Percentiles rank a stretch among this genome's conserved stretches.
Conservation (phyloP, 2,888 invertebrate genomes). For the Lasioglossum calceatum region DNA sequence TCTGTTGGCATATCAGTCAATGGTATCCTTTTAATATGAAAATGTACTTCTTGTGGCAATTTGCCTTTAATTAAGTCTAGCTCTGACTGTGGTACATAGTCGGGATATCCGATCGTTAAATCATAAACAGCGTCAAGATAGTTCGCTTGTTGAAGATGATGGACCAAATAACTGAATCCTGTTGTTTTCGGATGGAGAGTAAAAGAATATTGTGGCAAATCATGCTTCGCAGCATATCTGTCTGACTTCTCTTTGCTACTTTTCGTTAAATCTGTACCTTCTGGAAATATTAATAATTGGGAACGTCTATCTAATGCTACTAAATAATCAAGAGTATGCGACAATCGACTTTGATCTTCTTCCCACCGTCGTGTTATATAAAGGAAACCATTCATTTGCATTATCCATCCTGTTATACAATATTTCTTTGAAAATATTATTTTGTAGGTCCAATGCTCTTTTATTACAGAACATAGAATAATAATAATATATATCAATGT, state of each 20-base stretch:
- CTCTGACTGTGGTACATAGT: constrained; percentile 91
- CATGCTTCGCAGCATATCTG: constrained; percentile 88
- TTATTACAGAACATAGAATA: not conserved
- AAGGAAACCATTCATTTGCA: constrained; percentile 94
- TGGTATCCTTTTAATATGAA: constrained; percentile 90
- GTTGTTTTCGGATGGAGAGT: constrained; percentile 95
- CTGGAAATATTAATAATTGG: constrained; percentile 93
- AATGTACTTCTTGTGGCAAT: constrained; percentile 91
- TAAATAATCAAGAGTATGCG: constrained; percentile 90
- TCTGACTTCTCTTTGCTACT: constrained; percentile 89
- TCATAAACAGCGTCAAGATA: constrained; percentile 93
- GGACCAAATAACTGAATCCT: constrained; percentile 89
- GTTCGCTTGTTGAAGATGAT: constrained; percentile 86
- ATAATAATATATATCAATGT: not conserved
- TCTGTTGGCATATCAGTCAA: constrained; percentile 86
- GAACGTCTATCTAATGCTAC: constrained; percentile 88
- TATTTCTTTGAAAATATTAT: constrained; percentile 17
- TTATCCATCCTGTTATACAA: constrained; percentile 90
- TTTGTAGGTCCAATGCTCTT: not conserved
- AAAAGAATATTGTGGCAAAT: constrained; percentile 89
- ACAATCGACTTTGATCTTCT: constrained; percentile 89
- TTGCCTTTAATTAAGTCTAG: constrained; percentile 89
- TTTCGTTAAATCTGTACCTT: constrained; percentile 93
- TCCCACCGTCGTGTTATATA: constrained; percentile 94
- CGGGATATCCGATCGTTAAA: constrained; percentile 93